Evolutionary conservation across 2,797 vertebrate genomes (phyloP), one percentile per base, ranked within the genome.

Genomic region (Crax fasciolata): DNA sequence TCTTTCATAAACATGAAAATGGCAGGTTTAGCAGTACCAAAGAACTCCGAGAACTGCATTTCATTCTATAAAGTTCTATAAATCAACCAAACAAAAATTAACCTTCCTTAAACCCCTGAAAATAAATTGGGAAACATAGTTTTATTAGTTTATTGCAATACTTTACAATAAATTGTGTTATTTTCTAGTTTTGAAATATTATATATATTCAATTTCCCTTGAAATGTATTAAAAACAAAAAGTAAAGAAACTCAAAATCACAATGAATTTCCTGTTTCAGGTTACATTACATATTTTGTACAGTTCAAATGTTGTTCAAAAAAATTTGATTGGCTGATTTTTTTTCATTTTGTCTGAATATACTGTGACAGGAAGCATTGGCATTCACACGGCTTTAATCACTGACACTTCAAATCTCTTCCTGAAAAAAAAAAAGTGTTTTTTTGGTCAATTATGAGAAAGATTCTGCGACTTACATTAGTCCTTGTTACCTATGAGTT

Each of bases 1-100:
- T 82, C 92, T 92, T 93, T 90, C 61, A 82, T 85, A 82, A 14
- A 38, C 13, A 38, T 38, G 27, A 76, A 93, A 84, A 84, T 86
- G 51, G 23, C 21, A 84, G 39, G 11, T 63, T 87, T 65, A 92
- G 71, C 81, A 84, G 32, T 55, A 89, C 39, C 39, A 90, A 76
- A 74, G 44, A 63, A 44, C 14, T 72, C 18, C 14, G 35, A 82
- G 63, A 92, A 76, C 63, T 73, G 63, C 1, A 52, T 80, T 84
- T 74, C 5, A 46, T 89, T 92, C 94, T 65, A 61, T 67, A 41
- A 85, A 57, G 10, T 49, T 77, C 41, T 15, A 5, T 4, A 87
- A 92, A 80, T 15, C 24, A 87, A 71, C 6, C 12, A 80, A 83
- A 2, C 7, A 55, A 83, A 92, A 87, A 75, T 18, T 44, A 70